Evolutionary conservation across 2,888 invertebrate species (phyloP).

Genomic region (Troides aeacus): DNA sequence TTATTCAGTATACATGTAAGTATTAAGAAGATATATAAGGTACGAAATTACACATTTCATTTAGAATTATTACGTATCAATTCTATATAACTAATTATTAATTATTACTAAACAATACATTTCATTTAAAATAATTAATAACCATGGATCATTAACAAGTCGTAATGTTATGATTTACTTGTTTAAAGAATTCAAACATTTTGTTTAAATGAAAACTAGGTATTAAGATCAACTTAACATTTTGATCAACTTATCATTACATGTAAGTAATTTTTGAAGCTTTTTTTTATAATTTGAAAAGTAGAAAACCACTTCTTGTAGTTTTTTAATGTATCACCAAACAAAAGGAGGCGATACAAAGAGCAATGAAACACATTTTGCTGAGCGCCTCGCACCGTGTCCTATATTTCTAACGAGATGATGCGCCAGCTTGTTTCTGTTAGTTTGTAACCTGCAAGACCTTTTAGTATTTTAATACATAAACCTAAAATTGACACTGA

Average conservation of each 20-base stretch:
- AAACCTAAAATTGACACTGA: background rate
- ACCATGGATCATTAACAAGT: too few relatives aligned
- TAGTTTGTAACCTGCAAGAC: constrained; percentile 18
- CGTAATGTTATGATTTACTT: too few relatives aligned
- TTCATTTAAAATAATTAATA: too few relatives aligned
- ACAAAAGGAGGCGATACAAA: constrained; percentile 74
- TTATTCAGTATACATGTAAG: constrained; percentile 1
- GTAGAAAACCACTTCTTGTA: constrained; percentile 39
- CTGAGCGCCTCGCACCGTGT: constrained; percentile 66
- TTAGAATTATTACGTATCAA: background rate
- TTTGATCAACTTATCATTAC: background rate
- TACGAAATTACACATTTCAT: background rate
- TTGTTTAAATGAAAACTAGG: too few relatives aligned
- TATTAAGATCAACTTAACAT: background rate
- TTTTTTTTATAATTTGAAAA: constrained; percentile 32
- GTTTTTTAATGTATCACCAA: constrained; percentile 56
- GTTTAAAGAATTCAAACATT: too few relatives aligned
- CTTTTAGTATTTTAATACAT: constrained; percentile 8
- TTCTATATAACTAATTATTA: too few relatives aligned
- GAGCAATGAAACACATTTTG: constrained; percentile 74
- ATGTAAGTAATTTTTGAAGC: background rate
- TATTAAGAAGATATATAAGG: background rate
- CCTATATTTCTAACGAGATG: constrained; percentile 76
- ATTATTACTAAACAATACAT: too few relatives aligned
- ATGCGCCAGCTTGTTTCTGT: constrained; percentile 61